Conservation (phyloP, 2,797 vertebrate species). For the Sternarchorhynchus goeldii region DNA sequence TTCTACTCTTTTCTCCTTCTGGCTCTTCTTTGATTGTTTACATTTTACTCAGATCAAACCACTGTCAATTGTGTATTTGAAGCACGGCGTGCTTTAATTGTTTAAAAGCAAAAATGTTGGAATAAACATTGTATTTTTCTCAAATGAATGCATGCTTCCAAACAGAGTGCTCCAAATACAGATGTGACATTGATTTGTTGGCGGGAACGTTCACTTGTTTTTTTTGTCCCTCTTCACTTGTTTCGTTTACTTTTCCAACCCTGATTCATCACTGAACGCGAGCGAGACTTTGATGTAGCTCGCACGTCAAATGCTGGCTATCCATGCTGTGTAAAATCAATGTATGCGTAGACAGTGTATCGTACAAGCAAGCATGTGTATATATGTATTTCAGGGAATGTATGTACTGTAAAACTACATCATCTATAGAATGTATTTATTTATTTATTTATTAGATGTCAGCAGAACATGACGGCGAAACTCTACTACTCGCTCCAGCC, state of each 20-base stretch:
- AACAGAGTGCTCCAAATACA: not conserved
- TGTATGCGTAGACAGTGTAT: conserved; percentile 51
- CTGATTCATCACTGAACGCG: conserved; percentile 12
- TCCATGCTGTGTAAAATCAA: conserved; percentile 32
- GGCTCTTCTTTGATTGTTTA: not conserved
- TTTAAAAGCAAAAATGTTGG: too few relatives aligned
- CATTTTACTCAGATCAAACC: not conserved
- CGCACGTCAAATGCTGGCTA: not conserved
- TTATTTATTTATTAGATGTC: conserved; percentile 73
- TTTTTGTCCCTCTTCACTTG: not conserved
- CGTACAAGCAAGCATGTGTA: conserved; percentile 74
- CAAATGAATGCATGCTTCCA: conserved; percentile 4
- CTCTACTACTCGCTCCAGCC: conserved; percentile 47
- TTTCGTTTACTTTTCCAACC: not conserved
- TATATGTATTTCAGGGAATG: conserved; percentile 81
- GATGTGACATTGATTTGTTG: conserved; percentile 6
- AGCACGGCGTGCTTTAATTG: not conserved
- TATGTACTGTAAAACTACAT: conserved; percentile 81
- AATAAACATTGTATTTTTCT: conserved; percentile 4
- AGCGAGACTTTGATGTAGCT: not conserved
- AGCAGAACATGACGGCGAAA: conserved; percentile 66
- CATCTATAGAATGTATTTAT: conserved; percentile 80
- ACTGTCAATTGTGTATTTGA: not conserved
- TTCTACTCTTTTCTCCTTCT: not conserved
- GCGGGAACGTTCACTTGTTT: not conserved